Evolutionary conservation across 2,888 invertebrate species (phyloP).

Genomic region (Pterostichus niger): DNA sequence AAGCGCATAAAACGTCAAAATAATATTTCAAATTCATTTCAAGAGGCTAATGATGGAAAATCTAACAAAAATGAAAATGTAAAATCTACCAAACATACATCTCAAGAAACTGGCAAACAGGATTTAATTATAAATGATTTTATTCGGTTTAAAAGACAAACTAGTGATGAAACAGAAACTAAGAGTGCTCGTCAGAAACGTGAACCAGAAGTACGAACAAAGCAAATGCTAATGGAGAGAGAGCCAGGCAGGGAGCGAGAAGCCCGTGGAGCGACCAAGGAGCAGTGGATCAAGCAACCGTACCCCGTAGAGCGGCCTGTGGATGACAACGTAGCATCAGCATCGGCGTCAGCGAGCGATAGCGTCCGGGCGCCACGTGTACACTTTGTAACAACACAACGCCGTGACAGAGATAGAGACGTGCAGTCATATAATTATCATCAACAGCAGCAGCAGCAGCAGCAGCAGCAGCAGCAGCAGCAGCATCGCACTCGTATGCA

Average conservation of each 20-base stretch:
- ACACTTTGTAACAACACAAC: constrained; percentile 83
- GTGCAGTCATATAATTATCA: neutral
- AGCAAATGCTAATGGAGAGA: constrained; percentile 70
- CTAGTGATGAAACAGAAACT: constrained; percentile 9
- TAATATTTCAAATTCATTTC: constrained; percentile 20
- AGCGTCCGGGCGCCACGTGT: constrained; percentile 83
- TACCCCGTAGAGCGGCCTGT: constrained; percentile 76
- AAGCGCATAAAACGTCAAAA: constrained; percentile 46
- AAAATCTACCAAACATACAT: constrained; percentile 4
- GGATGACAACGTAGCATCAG: constrained; percentile 78
- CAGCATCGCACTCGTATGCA: neutral
- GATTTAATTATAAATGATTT: constrained; percentile 73
- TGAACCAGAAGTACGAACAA: constrained; percentile 68
- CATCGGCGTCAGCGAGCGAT: constrained; percentile 77
- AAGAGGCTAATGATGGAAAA: constrained; percentile 5
- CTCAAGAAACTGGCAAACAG: constrained; percentile 52
- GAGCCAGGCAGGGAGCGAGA: constrained; percentile 76
- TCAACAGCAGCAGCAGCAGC: neutral
- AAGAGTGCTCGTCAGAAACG: constrained; percentile 68
- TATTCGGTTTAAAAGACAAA: constrained; percentile 71
- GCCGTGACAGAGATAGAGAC: constrained; percentile 68
- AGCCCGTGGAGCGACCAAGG: constrained; percentile 80
- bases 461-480: neutral
- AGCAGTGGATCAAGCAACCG: constrained; percentile 82
- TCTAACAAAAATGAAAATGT: constrained; percentile 51